These are phyloP conservation scores for Cygnus atratus DNA, from an alignment of 2,113 vertebrate species.

Conservation along the genomic window DNA sequence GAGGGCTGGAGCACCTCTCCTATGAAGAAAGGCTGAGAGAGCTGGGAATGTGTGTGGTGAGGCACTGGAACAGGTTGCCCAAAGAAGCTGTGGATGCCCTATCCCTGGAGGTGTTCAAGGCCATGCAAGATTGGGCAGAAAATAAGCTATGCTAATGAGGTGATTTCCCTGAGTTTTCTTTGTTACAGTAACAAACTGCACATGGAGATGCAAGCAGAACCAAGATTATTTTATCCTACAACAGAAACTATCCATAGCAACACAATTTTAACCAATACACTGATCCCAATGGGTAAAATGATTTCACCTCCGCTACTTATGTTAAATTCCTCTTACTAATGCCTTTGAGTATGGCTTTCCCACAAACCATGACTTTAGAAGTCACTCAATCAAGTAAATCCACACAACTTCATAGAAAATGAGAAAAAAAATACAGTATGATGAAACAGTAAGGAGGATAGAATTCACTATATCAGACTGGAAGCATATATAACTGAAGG, in stretches of 20 bases:
- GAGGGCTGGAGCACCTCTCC: too few species aligned
- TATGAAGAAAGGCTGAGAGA: too few species aligned
- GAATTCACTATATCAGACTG: neutral
- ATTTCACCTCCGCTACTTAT: neutral
- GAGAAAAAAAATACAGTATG: neutral
- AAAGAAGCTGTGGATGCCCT: too few species aligned
- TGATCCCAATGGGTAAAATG: neutral
- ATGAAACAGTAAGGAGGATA: neutral
- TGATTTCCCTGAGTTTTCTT: neutral
- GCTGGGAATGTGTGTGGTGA: too few species aligned
- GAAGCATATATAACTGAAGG: neutral
- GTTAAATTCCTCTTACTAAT: neutral
- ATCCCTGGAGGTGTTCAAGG: too few species aligned
- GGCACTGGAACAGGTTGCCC: too few species aligned
- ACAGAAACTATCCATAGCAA: neutral
- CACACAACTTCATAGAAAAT: neutral
- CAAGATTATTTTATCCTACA: neutral
- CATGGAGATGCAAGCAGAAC: neutral
- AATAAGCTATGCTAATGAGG: neutral
- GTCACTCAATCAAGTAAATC: neutral
- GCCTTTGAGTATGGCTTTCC: neutral
- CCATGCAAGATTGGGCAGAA: neutral
- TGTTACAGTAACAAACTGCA: neutral
- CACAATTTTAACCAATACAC: neutral
- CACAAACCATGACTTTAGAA: neutral